These are phyloP conservation scores for Otolemur crassicaudatus DNA, from an alignment of 2,797 vertebrate species.

Conservation along the genomic window DNA sequence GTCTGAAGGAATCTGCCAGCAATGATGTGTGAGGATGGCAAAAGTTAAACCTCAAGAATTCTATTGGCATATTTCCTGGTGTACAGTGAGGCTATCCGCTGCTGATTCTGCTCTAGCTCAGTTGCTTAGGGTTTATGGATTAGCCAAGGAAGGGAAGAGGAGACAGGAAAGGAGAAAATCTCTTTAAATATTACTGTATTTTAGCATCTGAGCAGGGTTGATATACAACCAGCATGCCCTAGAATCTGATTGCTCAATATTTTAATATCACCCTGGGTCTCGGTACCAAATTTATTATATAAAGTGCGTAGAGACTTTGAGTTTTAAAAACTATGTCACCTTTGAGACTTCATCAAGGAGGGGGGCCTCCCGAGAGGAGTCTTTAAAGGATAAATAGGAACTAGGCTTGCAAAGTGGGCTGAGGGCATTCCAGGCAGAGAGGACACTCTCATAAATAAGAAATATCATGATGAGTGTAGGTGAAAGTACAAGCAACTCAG, in stretches of 20 bases:
- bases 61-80: constrained; percentile 12
- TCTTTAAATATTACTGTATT: constrained; percentile 52
- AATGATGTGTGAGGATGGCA: neutral
- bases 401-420: neutral
- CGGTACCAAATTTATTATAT: constrained; percentile 46
- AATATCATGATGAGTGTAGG: neutral
- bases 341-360: constrained; percentile 35
- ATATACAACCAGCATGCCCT: neutral
- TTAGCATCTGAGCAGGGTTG: constrained; percentile 18
- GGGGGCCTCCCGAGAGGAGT: neutral
- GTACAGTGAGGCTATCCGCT: neutral
- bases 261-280: constrained; percentile 33
- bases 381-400: constrained; percentile 30
- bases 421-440: neutral
- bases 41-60: neutral
- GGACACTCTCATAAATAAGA: constrained; percentile 10
- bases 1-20: neutral
- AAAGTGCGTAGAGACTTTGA: constrained; percentile 31
- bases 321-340: constrained; percentile 49
- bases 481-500: neutral
- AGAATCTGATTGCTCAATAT: constrained; percentile 30
- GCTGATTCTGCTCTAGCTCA: constrained; percentile 12
- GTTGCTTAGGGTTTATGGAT: neutral
- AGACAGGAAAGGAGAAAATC: constrained; percentile 25
- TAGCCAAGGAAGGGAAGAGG: constrained; percentile 10